Conservation (phyloP, 2,888 invertebrate species). For the Cetonia aurata region DNA sequence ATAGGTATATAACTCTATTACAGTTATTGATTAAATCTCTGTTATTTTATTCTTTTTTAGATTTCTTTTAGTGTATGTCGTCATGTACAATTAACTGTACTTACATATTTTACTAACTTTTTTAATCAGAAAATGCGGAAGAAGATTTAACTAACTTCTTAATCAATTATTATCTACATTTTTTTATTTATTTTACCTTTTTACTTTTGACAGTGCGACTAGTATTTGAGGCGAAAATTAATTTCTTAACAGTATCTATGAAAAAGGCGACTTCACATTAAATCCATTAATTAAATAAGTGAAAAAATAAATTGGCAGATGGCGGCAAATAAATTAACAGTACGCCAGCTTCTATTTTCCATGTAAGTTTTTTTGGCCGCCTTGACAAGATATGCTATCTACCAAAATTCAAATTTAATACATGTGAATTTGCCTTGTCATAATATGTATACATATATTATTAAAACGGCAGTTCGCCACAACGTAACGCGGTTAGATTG, state of each 20-base stretch:
- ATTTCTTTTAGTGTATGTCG: too few relatives aligned
- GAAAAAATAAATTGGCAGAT: constrained; percentile 7
- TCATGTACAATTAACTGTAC: too few relatives aligned
- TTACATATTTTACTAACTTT: too few relatives aligned
- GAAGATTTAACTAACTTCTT: too few relatives aligned
- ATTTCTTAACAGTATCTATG: background rate
- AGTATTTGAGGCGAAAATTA: constrained; percentile 3
- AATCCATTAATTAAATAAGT: constrained; percentile 18
- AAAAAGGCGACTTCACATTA: background rate
- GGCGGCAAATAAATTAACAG: background rate
- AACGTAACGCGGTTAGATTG: constrained; percentile 23
- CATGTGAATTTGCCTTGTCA: constrained; percentile 19
- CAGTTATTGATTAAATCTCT: too few relatives aligned
- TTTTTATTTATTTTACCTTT: too few relatives aligned
- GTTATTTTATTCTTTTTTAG: too few relatives aligned
- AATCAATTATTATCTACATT: too few relatives aligned
- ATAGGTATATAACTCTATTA: too few relatives aligned
- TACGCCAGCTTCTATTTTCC: too few relatives aligned
- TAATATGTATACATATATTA: constrained; percentile 26
- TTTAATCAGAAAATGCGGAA: too few relatives aligned
- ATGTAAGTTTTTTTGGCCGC: too few relatives aligned
- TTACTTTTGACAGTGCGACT: background rate
- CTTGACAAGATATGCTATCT: background rate
- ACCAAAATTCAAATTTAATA: constrained; percentile 18
- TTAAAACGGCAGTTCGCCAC: constrained; percentile 24